Percentiles rank a stretch among this genome's conserved stretches.
Conservation (phyloP, 2,113 vertebrate species). For the Chlamydotis undulata region DNA sequence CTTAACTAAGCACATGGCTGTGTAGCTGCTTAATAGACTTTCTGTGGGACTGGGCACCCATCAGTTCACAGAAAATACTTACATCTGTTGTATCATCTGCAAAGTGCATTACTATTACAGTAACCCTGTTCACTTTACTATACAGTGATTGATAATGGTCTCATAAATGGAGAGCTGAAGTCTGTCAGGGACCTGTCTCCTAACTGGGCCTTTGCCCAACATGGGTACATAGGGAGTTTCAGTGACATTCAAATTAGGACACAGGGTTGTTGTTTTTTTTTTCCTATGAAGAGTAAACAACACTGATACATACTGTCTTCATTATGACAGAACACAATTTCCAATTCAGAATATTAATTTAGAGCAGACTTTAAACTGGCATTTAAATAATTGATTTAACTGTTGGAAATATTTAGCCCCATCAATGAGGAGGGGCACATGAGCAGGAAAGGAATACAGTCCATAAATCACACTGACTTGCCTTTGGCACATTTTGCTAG, state of each 20-base stretch:
- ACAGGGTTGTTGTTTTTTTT: rapidly evolving
- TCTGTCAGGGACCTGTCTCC: not conserved
- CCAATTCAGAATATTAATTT: not conserved
- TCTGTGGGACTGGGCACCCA: not conserved
- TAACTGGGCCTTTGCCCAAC: not conserved
- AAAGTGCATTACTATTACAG: not conserved
- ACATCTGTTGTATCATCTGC: not conserved
- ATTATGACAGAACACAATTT: not conserved
- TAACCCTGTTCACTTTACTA: not conserved
- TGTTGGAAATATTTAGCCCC: not conserved
- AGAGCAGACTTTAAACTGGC: not conserved
- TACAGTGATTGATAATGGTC: not conserved
- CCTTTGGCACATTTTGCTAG: not conserved
- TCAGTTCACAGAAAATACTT: not conserved
- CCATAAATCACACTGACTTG: not conserved
- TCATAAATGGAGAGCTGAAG: not conserved
- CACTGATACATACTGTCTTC: not conserved
- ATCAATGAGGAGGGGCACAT: not conserved
- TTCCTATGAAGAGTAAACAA: not conserved
- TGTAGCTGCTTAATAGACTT: not conserved
- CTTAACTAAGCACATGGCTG: not conserved
- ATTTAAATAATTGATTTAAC: not conserved
- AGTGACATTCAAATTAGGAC: not conserved
- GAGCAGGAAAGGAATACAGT: not conserved
- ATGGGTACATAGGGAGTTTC: not conserved